Evolutionary conservation across 2,797 vertebrate genomes (phyloP).

Genomic region (Otolemur crassicaudatus): DNA sequence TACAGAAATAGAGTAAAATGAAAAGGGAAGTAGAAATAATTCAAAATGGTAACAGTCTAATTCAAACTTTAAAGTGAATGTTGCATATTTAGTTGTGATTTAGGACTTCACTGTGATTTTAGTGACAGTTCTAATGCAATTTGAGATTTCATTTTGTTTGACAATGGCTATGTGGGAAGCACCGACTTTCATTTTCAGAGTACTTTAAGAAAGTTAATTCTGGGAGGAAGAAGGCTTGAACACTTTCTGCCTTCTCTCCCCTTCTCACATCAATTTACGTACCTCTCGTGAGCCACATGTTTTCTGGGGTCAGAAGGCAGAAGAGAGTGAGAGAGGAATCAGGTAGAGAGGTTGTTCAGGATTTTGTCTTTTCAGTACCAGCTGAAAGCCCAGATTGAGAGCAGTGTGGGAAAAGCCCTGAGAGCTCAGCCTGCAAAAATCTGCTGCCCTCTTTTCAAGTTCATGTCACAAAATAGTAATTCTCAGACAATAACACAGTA

Average conservation of each 20-base stretch:
- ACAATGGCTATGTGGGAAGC: not conserved
- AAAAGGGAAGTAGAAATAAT: constrained; percentile 40
- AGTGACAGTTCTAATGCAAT: not conserved
- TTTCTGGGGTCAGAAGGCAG: not conserved
- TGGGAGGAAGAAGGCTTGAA: not conserved
- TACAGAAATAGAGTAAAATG: constrained; percentile 62
- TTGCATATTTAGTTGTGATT: constrained; percentile 12
- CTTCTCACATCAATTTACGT: not conserved
- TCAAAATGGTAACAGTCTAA: not conserved
- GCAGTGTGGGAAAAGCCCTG: not conserved
- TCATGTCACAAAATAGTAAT: not conserved
- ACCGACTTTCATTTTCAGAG: constrained; percentile 26
- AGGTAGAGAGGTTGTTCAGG: not conserved
- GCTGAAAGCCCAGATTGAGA: not conserved
- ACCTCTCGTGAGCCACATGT: not conserved
- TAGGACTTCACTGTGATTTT: not conserved
- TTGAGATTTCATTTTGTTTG: not conserved
- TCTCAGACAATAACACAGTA: not conserved
- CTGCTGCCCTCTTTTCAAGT: not conserved
- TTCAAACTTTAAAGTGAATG: not conserved
- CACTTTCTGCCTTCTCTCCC: not conserved
- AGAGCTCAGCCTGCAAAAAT: not conserved
- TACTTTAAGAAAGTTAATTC: not conserved
- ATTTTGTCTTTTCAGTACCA: not conserved
- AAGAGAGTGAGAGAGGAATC: not conserved